Conservation (phyloP, 2,113 vertebrate species). For the Cercopithecus mona region DNA sequence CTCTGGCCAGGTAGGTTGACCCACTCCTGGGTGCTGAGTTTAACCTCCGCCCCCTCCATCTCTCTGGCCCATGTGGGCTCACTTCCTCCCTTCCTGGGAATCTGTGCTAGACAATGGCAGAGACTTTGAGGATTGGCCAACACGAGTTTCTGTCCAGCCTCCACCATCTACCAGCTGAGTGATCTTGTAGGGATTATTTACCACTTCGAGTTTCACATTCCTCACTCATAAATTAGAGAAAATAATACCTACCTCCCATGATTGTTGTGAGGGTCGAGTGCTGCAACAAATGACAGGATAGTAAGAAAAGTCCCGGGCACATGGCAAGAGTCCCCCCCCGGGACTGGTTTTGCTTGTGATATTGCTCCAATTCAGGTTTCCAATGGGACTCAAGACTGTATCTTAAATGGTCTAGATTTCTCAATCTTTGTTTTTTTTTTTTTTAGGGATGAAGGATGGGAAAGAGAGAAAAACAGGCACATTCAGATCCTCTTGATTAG, state of each 20-base stretch:
- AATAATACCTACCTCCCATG: accelerated
- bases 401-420: not conserved
- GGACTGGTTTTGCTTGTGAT: not conserved
- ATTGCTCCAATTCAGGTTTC: accelerated
- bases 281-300: not conserved
- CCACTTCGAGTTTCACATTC: not conserved
- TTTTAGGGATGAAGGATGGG: not conserved
- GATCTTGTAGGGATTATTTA: not conserved
- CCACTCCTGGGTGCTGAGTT: accelerated
- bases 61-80: accelerated
- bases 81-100: no score
- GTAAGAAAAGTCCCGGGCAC: not conserved
- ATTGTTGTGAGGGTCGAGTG: not conserved
- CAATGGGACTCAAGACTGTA: accelerated
- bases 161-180: not conserved
- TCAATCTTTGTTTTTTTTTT: not conserved
- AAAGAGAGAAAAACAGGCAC: not conserved
- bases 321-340: not conserved
- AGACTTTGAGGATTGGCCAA: not conserved
- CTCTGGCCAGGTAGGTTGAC: accelerated
- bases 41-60: not conserved
- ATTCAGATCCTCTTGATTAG: not conserved
- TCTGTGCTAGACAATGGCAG: accelerated
- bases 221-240: not conserved
- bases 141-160: not conserved